phyloP scores from a whole-genome alignment of 2,797 vertebrate genomes.

The Sebastes trivittatus region DNA sequence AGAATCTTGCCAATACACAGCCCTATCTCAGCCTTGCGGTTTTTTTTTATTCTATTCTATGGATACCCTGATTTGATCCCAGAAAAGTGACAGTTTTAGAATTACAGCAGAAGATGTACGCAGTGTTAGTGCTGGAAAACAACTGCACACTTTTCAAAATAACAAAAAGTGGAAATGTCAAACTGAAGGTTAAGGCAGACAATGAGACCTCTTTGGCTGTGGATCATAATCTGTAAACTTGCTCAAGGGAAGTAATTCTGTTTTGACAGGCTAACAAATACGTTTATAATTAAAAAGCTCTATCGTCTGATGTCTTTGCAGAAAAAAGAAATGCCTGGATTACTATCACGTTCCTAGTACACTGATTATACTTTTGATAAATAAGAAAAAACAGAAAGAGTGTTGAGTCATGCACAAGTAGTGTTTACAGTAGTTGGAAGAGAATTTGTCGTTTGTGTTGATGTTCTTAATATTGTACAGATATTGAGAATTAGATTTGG shows the following conservation, averaged over 20 bases:
- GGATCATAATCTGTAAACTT: neutral
- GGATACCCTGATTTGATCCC: neutral
- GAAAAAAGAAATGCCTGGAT: neutral
- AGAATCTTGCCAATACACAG: neutral
- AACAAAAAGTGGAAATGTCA: constrained; percentile 5
- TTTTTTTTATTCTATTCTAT: neutral
- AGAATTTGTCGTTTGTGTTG: neutral
- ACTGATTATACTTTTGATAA: constrained; percentile 1
- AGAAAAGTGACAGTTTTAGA: neutral
- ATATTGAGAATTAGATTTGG: neutral
- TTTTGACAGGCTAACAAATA: constrained; percentile 15
- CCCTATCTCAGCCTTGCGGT: rapidly evolving
- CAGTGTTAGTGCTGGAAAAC: neutral
- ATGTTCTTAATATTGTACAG: neutral
- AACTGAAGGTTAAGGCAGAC: neutral
- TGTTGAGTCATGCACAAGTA: neutral
- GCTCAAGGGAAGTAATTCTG: neutral
- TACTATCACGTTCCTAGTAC: neutral
- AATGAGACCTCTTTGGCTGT: neutral
- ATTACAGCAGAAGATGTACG: neutral
- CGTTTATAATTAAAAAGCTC: neutral
- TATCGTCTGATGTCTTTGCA: neutral
- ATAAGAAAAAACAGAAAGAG: neutral
- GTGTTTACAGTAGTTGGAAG: neutral
- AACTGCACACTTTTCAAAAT: neutral